phyloP scores from a whole-genome alignment of 2,888 invertebrate genomes.

The Xestia c-nigrum region DNA sequence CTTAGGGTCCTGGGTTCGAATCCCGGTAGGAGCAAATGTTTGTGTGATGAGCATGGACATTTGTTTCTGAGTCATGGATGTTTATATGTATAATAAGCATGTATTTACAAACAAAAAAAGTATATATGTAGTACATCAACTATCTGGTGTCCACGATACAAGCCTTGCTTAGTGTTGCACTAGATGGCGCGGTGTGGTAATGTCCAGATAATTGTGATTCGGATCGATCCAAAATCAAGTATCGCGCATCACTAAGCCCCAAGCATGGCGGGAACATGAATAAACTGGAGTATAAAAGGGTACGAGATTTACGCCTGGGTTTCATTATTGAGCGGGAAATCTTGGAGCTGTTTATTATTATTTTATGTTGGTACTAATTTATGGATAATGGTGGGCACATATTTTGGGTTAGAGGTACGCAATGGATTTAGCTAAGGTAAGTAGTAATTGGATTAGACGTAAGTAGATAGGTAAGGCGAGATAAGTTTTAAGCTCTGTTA shows the following conservation, averaged over 20 bases:
- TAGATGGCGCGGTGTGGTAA: too few relatives aligned
- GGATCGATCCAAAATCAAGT: not conserved
- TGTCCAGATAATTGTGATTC: not conserved
- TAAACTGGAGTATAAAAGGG: conserved; percentile 41
- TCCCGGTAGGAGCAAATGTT: too few relatives aligned
- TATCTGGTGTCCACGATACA: too few relatives aligned
- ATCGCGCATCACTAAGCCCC: not conserved
- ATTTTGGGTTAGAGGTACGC: conserved; percentile 15
- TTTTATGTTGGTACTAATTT: conserved; percentile 30
- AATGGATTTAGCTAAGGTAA: not conserved
- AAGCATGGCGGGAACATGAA: conserved; percentile 47
- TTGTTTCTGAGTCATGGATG: too few relatives aligned
- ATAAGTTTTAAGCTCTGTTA: too few relatives aligned
- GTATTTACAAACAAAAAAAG: too few relatives aligned
- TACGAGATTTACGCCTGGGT: conserved; percentile 33
- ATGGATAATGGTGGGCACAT: conserved; percentile 11
- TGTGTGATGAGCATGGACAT: too few relatives aligned
- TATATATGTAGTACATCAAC: too few relatives aligned
- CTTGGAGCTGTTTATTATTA: conserved; percentile 42
- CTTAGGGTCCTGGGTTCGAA: too few relatives aligned
- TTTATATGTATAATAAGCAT: too few relatives aligned
- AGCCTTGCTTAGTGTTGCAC: too few relatives aligned
- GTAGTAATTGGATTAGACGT: not conserved
- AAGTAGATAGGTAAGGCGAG: not conserved
- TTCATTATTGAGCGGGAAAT: conserved; percentile 37